Percentiles rank a stretch among this genome's conserved stretches.
Conservation (phyloP, 64 coral and sea anemone species). For the Astreopora myriophthalma region DNA sequence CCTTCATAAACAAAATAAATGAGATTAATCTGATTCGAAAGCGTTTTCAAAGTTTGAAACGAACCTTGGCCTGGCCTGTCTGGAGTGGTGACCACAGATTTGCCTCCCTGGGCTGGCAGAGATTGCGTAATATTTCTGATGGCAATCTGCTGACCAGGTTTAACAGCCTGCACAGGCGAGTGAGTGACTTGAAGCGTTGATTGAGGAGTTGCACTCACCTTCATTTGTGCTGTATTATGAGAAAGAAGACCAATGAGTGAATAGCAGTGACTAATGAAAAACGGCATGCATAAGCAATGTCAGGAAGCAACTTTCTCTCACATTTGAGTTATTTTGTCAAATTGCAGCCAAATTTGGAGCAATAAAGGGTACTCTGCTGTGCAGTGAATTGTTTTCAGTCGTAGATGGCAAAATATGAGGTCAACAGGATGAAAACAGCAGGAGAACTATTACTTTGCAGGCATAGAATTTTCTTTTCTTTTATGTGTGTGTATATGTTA, state of each 20-base stretch:
- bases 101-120: background rate
- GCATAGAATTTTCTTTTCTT: too few species aligned
- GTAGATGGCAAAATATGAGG: too few species aligned
- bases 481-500: too few species aligned
- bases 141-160: slow-evolving; percentile 30
- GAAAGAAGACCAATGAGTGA: background rate
- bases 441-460: too few species aligned
- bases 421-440: too few species aligned
- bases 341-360: too few species aligned
- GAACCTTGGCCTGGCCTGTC: slow-evolving; percentile 25
- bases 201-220: background rate
- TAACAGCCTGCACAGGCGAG: background rate
- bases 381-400: too few species aligned
- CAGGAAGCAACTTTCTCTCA: too few species aligned
- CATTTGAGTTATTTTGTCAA: too few species aligned
- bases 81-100: background rate
- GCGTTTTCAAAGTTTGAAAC: background rate
- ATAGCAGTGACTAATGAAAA: background rate
- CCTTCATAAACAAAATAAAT: too few species aligned
- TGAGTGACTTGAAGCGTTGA: slow-evolving; percentile 28
- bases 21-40: too few species aligned
- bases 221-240: slow-evolving; percentile 3
- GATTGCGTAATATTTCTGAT: slow-evolving; percentile 5
- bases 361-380: too few species aligned
- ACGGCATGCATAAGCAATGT: background rate